Evolutionary conservation across 2,888 invertebrate species (phyloP), one percentile per base, ranked within the genome.

Genomic region (Habrosyne pyritoides): DNA sequence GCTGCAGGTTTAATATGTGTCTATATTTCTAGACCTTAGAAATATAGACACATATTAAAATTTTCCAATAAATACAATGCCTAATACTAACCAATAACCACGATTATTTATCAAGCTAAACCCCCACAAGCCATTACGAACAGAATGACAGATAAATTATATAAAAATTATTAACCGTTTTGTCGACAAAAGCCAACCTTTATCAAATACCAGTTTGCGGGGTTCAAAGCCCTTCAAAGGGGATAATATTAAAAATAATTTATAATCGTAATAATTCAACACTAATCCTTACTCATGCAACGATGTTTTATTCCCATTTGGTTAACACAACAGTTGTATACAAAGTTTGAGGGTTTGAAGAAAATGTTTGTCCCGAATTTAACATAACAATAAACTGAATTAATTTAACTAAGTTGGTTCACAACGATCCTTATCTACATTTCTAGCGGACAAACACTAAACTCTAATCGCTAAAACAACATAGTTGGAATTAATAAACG

Each of bases 391-490:
- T 87, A 73, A 78, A 77, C 59, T 71, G 79, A 83, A 83, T 83
- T 81, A 82, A 82, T 82, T 79, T 64, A 58, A 61, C 69, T 58
- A 57, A 67, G 66, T 73, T 68, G 63, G 64, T 71, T 71, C 73
- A 54, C 68, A 67, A 67, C 62, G 64, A 60, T 63, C 69, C 73
- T 79, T 82, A 83, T 84, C 81, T 42, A 42, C 42, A 75, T 77
- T 77, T 81, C 76, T 83, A 74, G 68, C 77, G 68, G 66, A 67
- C 79, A 85, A 84, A 87, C 73, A 81, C 75, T 75, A 83, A 86
- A 82, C 78, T 73, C 73, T 85, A 85, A 86, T 86, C 82, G 75
- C 80, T 84, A 74, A 76, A 77, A 83, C 73, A 84, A 86, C 81
- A 82, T 78, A 75, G 68, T 66, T 63, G 65, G 73, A 47, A 60